Evolutionary conservation across 1,140 invertebrate genomes (phyloP).

Genomic region (Hypothenemus hampei): DNA sequence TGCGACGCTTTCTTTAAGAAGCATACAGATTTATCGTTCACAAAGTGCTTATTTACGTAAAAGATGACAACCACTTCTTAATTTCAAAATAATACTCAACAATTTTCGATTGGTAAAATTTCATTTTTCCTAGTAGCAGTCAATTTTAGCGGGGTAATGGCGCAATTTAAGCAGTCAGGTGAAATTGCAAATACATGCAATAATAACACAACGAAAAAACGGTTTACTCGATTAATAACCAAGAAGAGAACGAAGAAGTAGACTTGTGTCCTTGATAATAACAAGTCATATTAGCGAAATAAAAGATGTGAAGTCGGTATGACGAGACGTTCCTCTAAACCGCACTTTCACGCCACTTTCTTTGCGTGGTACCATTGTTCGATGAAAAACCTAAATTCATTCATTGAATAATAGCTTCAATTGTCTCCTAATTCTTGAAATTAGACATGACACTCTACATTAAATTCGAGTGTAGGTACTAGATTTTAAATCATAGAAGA

Average conservation of each 20-base stretch:
- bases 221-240: not conserved
- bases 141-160: not conserved
- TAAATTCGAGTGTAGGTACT: no score
- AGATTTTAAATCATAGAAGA: no score
- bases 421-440: no score
- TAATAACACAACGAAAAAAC: not conserved
- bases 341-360: constrained; percentile 14
- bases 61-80: not conserved
- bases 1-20: not conserved
- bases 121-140: not conserved
- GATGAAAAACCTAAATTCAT: no score
- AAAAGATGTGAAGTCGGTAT: constrained; percentile 13
- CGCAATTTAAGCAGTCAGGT: not conserved
- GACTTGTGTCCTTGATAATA: constrained; percentile 12
- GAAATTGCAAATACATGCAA: not conserved
- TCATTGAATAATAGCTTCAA: no score
- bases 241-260: no score
- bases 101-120: not conserved
- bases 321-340: constrained; percentile 12
- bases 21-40: no score
- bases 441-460: no score
- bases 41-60: not conserved
- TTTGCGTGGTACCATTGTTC: no score
- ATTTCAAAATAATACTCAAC: not conserved
- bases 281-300: constrained; percentile 15